Evolutionary conservation across 2,113 vertebrate species (phyloP), one percentile per base, ranked within the genome.

Genomic region (Malurus cyaneus): DNA sequence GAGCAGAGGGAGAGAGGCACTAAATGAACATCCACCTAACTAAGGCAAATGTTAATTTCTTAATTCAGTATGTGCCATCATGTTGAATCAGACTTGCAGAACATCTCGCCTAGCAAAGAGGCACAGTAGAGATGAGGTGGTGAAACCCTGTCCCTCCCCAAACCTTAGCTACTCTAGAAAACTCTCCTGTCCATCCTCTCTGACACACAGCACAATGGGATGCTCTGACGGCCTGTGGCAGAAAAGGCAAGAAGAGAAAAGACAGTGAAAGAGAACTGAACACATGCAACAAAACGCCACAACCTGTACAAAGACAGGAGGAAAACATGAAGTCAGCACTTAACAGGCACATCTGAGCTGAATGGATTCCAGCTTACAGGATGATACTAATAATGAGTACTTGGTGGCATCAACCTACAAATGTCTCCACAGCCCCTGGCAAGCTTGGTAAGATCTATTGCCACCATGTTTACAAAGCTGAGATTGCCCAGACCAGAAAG

Each of bases 1-100:
- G 31, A 87, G 66, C 86, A 44, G 32, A 28, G 53, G 2, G 26
- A 2, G 26, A 81, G 78, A 17, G 19, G 65, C 81, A 64, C 70
- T 46, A 57, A 60, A 60, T 17, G 79, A 72, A 57, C 79, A 66
- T 52, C 71, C 71, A 34, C 41, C 50, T 49, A 39, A 61, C 44
- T 13, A 41, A 82, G 76, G 47, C 39, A 73, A 62, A 77, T 47
- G 50, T 12, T 80, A 59, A 88, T 83, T 53, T 78, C 83, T 84
- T 73, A 20, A 62, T 84, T 66, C 39, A 25, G 72, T 59, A 1
- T 80, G 80, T 80, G 50, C 12, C 50, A 11, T 77, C 86, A 57
- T 46, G 76, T 36, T 77, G 59, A 77, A 93, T 70, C 36, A 79
- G 79, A 46, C 83, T 77, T 34, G 67, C 53, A 42, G 66, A 92